Conservation (phyloP, 2,797 vertebrate species). For the Sebastes minor region DNA sequence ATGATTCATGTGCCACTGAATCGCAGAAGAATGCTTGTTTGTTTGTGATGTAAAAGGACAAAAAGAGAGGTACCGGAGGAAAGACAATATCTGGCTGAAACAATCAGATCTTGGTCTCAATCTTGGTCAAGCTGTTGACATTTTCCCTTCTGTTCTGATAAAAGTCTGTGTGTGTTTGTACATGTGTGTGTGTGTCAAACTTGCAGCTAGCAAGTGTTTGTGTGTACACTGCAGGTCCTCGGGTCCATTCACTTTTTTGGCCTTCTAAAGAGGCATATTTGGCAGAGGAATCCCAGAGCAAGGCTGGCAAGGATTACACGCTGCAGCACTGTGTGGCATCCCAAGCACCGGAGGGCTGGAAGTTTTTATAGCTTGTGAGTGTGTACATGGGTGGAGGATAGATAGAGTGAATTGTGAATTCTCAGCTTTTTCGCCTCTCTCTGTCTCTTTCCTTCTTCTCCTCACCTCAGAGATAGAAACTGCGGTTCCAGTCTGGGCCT, state of each 20-base stretch:
- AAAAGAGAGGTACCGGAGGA: not conserved
- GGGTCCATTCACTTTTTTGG: constrained; percentile 19
- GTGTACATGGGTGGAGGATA: not conserved
- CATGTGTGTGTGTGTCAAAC: not conserved
- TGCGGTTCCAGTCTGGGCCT: constrained; percentile 52
- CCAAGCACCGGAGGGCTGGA: constrained; percentile 19
- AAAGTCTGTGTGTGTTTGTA: not conserved
- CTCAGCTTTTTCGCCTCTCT: constrained; percentile 21
- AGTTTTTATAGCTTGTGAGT: constrained; percentile 24
- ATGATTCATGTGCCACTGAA: constrained; percentile 51
- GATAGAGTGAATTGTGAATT: constrained; percentile 37
- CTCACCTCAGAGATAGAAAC: constrained; percentile 56
- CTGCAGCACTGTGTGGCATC: constrained; percentile 33
- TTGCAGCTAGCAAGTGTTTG: not conserved
- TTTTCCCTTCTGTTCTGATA: not conserved
- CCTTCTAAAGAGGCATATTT: constrained; percentile 14
- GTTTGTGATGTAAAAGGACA: constrained; percentile 22
- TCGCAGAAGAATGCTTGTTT: constrained; percentile 33
- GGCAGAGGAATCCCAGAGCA: constrained; percentile 29
- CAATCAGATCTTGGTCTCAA: not conserved
- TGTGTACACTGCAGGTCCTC: constrained; percentile 16
- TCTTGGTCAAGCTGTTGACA: not conserved
- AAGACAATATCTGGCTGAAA: constrained; percentile 7
- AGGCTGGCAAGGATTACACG: constrained; percentile 16
- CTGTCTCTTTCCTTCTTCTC: constrained; percentile 17